Conservation (phyloP, 2,113 vertebrate genomes). For the Austrofundulus limnaeus region DNA sequence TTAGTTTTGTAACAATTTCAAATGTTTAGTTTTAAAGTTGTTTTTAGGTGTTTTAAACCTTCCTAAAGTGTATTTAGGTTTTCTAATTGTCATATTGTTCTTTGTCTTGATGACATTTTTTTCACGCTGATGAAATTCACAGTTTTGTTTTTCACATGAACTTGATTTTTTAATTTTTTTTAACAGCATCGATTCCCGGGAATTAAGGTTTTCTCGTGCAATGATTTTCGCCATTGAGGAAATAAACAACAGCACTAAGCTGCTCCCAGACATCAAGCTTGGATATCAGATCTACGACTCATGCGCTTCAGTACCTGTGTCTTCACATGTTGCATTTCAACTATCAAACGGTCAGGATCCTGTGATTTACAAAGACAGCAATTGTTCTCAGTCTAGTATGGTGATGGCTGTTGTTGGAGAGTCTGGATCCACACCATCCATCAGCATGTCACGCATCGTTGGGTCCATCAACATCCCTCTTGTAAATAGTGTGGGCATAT, state of each 20-base stretch:
- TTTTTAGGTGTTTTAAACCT: no score
- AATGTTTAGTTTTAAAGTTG: no score
- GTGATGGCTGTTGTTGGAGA: slow-evolving; percentile 2
- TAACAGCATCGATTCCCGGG: not conserved
- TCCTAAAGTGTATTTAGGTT: no score
- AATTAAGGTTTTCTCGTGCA: not conserved
- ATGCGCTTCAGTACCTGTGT: slow-evolving; percentile 56
- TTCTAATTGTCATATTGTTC: no score
- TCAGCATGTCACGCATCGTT: not conserved
- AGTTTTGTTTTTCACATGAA: not conserved
- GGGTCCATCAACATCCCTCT: slow-evolving; percentile 57
- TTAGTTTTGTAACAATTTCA: no score
- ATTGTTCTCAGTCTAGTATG: slow-evolving; percentile 49
- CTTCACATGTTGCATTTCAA: not conserved
- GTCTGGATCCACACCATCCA: slow-evolving; percentile 4
- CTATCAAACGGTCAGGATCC: not conserved
- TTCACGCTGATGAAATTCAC: not conserved
- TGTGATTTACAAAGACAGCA: slow-evolving; percentile 20
- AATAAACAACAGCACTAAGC: slow-evolving; percentile 74
- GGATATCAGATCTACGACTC: slow-evolving; percentile 76
- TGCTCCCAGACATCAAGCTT: slow-evolving; percentile 67
- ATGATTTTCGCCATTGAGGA: slow-evolving; percentile 71
- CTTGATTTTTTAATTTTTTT: not conserved
- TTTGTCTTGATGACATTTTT: no score
- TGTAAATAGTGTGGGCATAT: slow-evolving; percentile 42